phyloP scores from a whole-genome alignment of 1,140 invertebrate species.

The Helicoverpa armigera region DNA sequence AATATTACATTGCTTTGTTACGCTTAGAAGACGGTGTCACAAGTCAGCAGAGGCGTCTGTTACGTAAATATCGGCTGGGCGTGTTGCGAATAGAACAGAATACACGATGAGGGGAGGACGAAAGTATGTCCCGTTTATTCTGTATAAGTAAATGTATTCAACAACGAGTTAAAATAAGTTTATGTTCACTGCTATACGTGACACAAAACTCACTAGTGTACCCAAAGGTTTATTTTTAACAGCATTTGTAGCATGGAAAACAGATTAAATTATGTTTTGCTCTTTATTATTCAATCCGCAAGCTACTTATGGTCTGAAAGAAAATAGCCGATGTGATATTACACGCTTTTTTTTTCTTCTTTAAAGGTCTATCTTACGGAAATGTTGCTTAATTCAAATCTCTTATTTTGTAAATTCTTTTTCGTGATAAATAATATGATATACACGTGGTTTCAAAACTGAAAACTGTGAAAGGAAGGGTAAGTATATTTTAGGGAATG shows the following conservation, averaged over 20 bases:
- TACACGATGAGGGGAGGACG: constrained; percentile 81
- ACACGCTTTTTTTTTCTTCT: too few species aligned
- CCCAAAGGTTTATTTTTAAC: constrained; percentile 15
- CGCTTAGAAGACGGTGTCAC: constrained; percentile 72
- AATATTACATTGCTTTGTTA: constrained; percentile 64
- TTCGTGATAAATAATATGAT: background rate
- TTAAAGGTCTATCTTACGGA: constrained; percentile 51
- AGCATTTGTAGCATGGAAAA: background rate
- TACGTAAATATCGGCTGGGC: constrained; percentile 84
- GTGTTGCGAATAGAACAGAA: constrained; percentile 84
- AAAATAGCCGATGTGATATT: constrained; percentile 53
- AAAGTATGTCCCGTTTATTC: constrained; percentile 73
- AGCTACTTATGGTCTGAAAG: constrained; percentile 34
- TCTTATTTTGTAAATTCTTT: constrained; percentile 20
- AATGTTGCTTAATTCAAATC: constrained; percentile 38
- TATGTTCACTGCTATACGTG: constrained; percentile 56
- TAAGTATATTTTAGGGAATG: too few species aligned
- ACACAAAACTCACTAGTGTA: constrained; percentile 44
- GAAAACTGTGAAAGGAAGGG: too few species aligned
- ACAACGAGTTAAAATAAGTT: constrained; percentile 65
- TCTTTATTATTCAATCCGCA: constrained; percentile 47
- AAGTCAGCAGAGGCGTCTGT: constrained; percentile 80
- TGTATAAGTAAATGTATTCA: constrained; percentile 77
- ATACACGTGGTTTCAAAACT: background rate
- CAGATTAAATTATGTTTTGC: constrained; percentile 41